These are phyloP conservation scores for Dryobota labecula DNA, from an alignment of 2,888 invertebrate genomes.

Conservation along the genomic window DNA sequence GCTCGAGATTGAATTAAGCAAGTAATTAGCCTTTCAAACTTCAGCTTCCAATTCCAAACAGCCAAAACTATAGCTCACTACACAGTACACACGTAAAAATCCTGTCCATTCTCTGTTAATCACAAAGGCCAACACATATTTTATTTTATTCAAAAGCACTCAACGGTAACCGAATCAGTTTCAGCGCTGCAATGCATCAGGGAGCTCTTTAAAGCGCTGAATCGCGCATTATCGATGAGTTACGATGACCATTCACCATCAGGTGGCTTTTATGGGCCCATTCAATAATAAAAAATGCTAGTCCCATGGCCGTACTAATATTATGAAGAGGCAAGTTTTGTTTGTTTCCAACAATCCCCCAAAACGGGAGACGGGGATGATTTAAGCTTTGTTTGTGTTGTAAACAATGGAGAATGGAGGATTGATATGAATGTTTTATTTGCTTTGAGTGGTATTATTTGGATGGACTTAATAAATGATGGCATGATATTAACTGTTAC, in stretches of 20 bases:
- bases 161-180: slow-evolving; percentile 58
- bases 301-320: slow-evolving; percentile 38
- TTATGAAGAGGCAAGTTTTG: slow-evolving; percentile 55
- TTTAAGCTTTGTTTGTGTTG: slow-evolving; percentile 38
- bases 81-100: slow-evolving; percentile 2
- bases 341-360: slow-evolving; percentile 33
- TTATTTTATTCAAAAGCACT: slow-evolving; percentile 60
- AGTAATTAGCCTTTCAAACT: slow-evolving; percentile 1
- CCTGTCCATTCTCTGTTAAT: slow-evolving; percentile 39
- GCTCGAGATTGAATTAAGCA: slow-evolving; percentile 9
- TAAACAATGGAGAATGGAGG: slow-evolving; percentile 10
- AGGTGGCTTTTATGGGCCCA: slow-evolving; percentile 66
- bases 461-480: background rate
- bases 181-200: slow-evolving; percentile 65
- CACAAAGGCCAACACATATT: slow-evolving; percentile 50
- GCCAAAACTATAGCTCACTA: background rate
- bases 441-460: background rate
- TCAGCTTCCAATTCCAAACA: slow-evolving; percentile 12
- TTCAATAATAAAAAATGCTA: slow-evolving; percentile 65
- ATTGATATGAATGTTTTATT: slow-evolving; percentile 5
- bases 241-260: slow-evolving; percentile 67
- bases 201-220: slow-evolving; percentile 67
- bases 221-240: slow-evolving; percentile 68
- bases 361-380: slow-evolving; percentile 28
- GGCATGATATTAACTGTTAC: too few relatives aligned